Percentiles rank a stretch among this genome's conserved stretches.
Evolutionary conservation across 2,113 vertebrate genomes (phyloP).

Genomic region (Mormyrus iriodes): DNA sequence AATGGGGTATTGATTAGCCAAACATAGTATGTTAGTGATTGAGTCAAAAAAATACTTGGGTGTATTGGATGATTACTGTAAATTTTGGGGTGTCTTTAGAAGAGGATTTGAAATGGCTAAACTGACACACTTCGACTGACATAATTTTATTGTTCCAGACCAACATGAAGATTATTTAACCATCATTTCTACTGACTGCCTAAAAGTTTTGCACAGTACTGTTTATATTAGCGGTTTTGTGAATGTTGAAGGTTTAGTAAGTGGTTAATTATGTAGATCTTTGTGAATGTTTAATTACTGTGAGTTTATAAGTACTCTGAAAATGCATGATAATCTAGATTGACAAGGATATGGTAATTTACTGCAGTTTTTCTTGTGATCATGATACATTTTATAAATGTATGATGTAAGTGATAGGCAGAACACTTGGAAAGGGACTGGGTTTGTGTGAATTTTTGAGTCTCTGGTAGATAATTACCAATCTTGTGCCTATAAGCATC

Average conservation of each 20-base stretch:
- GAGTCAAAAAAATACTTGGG: too few relatives aligned
- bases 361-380: not conserved
- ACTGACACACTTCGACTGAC: not conserved
- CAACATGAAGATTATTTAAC: not conserved
- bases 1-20: not conserved
- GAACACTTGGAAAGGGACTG: not conserved
- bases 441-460: not conserved
- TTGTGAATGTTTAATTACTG: not conserved
- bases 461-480: not conserved
- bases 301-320: not conserved
- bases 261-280: not conserved
- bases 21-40: not conserved
- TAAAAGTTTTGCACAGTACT: not conserved
- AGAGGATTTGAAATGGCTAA: not conserved
- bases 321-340: not conserved
- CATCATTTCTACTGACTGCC: not conserved
- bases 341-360: not conserved
- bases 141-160: not conserved
- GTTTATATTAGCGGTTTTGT: not conserved
- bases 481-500: not conserved
- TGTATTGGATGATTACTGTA: not conserved
- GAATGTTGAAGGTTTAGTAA: not conserved
- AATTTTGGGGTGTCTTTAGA: not conserved
- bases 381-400: not conserved
- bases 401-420: not conserved